Evolutionary conservation across 1,140 invertebrate species (phyloP).

Genomic region (Nautilus pompilius): DNA sequence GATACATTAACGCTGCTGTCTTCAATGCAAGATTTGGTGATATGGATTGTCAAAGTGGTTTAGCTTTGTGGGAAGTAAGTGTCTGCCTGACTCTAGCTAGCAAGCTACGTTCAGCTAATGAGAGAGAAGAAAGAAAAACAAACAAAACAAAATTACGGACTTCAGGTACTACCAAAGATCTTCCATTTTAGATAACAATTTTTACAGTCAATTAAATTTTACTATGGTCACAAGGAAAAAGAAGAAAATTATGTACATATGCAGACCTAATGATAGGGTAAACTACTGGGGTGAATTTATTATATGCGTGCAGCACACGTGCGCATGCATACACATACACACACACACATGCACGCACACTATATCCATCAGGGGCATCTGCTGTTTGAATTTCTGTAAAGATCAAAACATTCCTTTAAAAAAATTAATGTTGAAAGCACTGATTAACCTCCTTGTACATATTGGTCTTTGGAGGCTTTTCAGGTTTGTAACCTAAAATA

Average conservation of each 20-base stretch:
- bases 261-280: not conserved
- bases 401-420: conserved; percentile 4
- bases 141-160: too few species aligned
- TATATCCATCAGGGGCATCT: conserved; percentile 3
- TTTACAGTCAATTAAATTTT: conserved; percentile 3
- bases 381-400: conserved; percentile 5
- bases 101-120: too few species aligned
- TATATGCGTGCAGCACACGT: too few species aligned
- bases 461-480: conserved; percentile 2
- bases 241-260: not conserved
- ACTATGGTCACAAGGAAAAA: conserved; percentile 2
- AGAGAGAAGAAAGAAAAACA: too few species aligned
- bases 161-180: conserved; percentile 3
- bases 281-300: conserved; percentile 2
- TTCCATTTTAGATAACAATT: conserved; percentile 3
- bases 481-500: not conserved
- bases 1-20: too few species aligned
- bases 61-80: too few species aligned
- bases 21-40: too few species aligned
- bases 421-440: conserved; percentile 2
- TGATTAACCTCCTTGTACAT: conserved; percentile 2
- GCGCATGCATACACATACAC: too few species aligned
- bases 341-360: too few species aligned
- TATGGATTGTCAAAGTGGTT: too few species aligned
- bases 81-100: too few species aligned